Base-by-base conservation (phyloP, 2,888 invertebrate species). In the Apantesis nais region DNA sequence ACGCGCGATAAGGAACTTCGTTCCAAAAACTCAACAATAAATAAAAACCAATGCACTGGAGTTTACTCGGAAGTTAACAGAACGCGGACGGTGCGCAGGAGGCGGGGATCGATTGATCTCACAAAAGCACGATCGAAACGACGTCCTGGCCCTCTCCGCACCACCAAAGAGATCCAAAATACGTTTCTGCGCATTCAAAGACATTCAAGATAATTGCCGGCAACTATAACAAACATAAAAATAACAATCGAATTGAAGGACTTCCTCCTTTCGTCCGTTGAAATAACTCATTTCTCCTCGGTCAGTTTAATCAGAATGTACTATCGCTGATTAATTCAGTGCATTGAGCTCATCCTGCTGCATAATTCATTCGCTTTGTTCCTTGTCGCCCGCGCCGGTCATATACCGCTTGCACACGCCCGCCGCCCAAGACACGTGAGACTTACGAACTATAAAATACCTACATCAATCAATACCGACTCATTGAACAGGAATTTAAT, bases 311-410 rank as follows among this genome's bases (percentile, higher is more conserved):
- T 58, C 58, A 58, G 58, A 58, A 58, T 29, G 58, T 29, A 58
- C 62, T 74, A 69, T 72, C 62, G 25, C 19, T 11, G 68, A 66
- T 44, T 58, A 39, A 63, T 62, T 62, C 66, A 64, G 65, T 73
- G 76, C 66, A 65, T 70, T 67, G 60, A 25, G 66, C 71, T 77
- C 82, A 76, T 76, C 79, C 74, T 77, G 64, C 74, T 80, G 72
- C 72, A 83, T 80, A 80, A 82, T 80, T 78, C 72, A 83, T 81
- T 62, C 68, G 44, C 72, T 78, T 82, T 83, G 77, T 80, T 72
- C 61, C 31, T 66, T 69, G 67, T 71, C 73, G 74, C 71, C 66
- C 19, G 14, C 66, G 16, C 25, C 25, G 34, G 34, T 14, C 37
- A 65, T 65, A 66, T 63, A 19, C 73, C 66, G 67, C 69, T 71